These are phyloP conservation scores for Margaritifera margaritifera DNA, from an alignment of 2,888 invertebrate species.

Conservation along the genomic window DNA sequence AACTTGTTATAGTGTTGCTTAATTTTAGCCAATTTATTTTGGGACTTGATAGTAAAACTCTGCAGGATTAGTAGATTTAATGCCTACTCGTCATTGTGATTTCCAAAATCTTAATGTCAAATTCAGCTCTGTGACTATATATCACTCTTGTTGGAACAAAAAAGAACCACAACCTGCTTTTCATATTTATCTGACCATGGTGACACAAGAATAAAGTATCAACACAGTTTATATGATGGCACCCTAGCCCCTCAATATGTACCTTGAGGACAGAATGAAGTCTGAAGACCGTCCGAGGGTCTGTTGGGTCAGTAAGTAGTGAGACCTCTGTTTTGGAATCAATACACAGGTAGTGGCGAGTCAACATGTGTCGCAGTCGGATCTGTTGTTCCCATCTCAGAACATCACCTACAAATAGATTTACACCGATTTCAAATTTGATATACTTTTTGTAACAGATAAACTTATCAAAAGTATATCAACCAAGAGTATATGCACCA, in stretches of 20 bases:
- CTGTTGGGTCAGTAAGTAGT: constrained; percentile 64
- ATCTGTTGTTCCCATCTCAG: constrained; percentile 72
- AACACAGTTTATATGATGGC: not conserved
- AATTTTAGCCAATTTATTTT: too few relatives aligned
- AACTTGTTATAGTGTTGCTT: too few relatives aligned
- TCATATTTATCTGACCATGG: not conserved
- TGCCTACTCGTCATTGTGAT: too few relatives aligned
- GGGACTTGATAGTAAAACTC: too few relatives aligned
- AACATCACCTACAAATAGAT: constrained; percentile 63
- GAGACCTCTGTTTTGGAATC: constrained; percentile 66
- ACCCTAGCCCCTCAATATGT: not conserved
- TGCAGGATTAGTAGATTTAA: too few relatives aligned
- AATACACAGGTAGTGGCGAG: constrained; percentile 70
- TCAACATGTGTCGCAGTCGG: constrained; percentile 70
- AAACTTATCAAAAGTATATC: too few relatives aligned
- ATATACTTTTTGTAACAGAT: not conserved
- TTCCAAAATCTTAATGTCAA: too few relatives aligned
- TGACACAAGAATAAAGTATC: not conserved
- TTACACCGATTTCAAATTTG: not conserved
- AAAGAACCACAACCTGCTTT: too few relatives aligned
- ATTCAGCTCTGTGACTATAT: too few relatives aligned
- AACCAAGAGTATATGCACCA: too few relatives aligned
- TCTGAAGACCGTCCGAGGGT: constrained; percentile 71
- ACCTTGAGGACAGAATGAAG: constrained; percentile 72
- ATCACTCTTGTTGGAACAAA: too few relatives aligned